A percentile compares a stretch with the other conserved stretches of the same genome.
phyloP scores from a whole-genome alignment of 2,113 vertebrate species.

The Bombycilla garrulus region DNA sequence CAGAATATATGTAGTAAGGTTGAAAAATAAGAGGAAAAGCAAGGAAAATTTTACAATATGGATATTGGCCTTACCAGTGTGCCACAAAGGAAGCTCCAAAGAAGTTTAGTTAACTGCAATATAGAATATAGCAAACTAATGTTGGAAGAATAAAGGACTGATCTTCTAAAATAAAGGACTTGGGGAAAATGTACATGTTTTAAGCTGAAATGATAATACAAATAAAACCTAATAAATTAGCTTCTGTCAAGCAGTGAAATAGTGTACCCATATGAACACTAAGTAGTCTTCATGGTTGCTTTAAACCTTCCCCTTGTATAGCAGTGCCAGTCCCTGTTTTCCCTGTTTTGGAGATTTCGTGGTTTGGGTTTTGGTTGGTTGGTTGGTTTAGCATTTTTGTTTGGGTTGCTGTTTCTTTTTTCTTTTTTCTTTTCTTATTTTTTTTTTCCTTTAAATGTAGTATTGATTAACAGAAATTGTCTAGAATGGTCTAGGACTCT shows the following conservation, averaged over 20 bases:
- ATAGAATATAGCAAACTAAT: neutral
- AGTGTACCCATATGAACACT: neutral
- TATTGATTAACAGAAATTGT: neutral
- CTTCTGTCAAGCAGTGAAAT: neutral
- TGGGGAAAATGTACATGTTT: neutral
- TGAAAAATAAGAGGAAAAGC: neutral
- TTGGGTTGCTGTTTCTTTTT: neutral
- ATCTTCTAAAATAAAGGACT: neutral
- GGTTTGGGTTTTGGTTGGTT: neutral
- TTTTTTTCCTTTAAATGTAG: neutral
- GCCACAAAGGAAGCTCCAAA: neutral
- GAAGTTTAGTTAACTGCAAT: neutral
- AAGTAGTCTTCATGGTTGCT: neutral
- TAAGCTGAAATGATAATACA: neutral
- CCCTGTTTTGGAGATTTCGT: neutral
- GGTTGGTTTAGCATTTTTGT: accelerated
- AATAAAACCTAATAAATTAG: neutral
- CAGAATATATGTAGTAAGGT: neutral
- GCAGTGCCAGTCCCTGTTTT: neutral
- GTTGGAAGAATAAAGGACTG: neutral
- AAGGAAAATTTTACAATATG: neutral
- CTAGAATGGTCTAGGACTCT: neutral
- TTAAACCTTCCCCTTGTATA: neutral
- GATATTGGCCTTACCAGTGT: neutral
- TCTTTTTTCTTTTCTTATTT: neutral